These are phyloP conservation scores for Apistogramma diplotaenia DNA, from an alignment of 2,113 vertebrate genomes.

Conservation along the genomic window DNA sequence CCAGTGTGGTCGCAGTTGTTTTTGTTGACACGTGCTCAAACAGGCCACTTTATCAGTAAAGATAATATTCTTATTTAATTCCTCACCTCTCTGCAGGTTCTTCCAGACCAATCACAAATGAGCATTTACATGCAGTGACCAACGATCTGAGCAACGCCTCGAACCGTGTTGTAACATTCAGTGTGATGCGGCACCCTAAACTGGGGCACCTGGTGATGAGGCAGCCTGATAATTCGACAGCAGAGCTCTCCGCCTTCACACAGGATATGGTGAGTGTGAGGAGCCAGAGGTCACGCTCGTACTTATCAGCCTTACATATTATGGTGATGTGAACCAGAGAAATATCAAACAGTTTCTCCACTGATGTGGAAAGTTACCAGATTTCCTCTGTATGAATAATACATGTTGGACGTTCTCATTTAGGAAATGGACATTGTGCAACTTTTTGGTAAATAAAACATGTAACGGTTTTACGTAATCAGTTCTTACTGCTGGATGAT, in stretches of 20 bases:
- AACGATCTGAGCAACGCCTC: slow-evolving; percentile 77
- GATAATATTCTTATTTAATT: background rate
- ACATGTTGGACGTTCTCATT: slow-evolving; percentile 29
- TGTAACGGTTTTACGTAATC: slow-evolving; percentile 41
- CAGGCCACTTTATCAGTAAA: background rate
- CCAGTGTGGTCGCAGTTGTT: background rate
- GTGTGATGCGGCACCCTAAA: slow-evolving; percentile 76
- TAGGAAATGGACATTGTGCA: slow-evolving; percentile 12
- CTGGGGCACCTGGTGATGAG: slow-evolving; percentile 80
- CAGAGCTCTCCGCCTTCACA: slow-evolving; percentile 83
- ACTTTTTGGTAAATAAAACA: slow-evolving; percentile 13
- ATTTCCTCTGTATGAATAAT: slow-evolving; percentile 50
- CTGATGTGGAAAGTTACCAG: slow-evolving; percentile 12
- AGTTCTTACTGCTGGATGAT: slow-evolving; percentile 34
- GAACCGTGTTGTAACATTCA: slow-evolving; percentile 82
- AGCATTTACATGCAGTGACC: slow-evolving; percentile 81
- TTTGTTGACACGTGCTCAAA: background rate
- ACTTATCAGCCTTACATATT: background rate
- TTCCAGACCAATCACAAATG: slow-evolving; percentile 76
- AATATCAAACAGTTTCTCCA: background rate
- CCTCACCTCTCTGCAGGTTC: slow-evolving; percentile 72
- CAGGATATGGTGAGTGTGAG: slow-evolving; percentile 86
- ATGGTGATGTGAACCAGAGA: background rate
- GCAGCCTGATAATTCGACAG: slow-evolving; percentile 71
- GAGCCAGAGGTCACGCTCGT: background rate